phyloP scores from a whole-genome alignment of 2,797 vertebrate species.

The Crypturellus tataupa region DNA sequence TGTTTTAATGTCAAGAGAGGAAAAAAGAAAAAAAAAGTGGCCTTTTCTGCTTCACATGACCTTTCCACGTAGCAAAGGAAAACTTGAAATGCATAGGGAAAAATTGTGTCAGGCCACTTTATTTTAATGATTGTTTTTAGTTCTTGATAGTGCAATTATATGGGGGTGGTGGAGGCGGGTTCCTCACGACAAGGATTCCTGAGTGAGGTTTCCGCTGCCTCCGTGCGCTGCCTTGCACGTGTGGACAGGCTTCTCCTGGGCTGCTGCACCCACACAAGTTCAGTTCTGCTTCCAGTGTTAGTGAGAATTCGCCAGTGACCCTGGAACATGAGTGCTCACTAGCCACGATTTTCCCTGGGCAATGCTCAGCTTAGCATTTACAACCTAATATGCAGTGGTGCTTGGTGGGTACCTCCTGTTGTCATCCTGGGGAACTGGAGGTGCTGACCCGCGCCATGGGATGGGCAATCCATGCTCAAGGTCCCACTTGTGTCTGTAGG shows the following conservation, averaged over 20 bases:
- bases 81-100: neutral
- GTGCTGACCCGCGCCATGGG: neutral
- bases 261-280: neutral
- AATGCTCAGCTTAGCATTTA: neutral
- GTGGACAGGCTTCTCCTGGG: neutral
- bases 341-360: accelerated
- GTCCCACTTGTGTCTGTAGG: neutral
- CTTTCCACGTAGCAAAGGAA: neutral
- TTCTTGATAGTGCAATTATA: neutral
- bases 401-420: neutral
- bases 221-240: neutral
- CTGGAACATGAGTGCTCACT: neutral
- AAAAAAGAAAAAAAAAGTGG: neutral
- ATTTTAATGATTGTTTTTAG: neutral
- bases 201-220: neutral
- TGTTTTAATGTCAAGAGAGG: neutral
- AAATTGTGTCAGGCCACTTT: neutral
- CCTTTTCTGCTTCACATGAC: accelerated
- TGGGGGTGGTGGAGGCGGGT: accelerated
- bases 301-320: neutral
- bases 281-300: neutral
- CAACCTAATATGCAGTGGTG: accelerated
- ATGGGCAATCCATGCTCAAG: accelerated
- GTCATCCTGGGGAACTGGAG: neutral
- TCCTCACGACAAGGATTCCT: neutral